Conservation (phyloP, 2,797 vertebrate genomes). For the Microchirus variegatus region DNA sequence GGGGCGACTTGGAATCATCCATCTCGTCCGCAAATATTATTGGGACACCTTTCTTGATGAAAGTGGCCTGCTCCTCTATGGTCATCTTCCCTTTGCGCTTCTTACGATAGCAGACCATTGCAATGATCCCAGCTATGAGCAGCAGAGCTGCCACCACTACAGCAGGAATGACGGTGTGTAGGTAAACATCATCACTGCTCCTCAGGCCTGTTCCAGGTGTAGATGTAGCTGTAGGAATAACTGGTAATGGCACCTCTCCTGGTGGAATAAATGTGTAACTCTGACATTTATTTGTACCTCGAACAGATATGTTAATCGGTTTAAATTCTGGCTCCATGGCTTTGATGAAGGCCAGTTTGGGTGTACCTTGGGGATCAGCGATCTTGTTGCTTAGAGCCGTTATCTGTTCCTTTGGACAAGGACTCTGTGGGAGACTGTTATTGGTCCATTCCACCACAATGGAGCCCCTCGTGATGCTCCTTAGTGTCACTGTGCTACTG, state of each 20-base stretch:
- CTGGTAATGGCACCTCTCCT: conserved; percentile 73
- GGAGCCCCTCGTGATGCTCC: conserved; percentile 90
- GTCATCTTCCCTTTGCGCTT: conserved; percentile 98
- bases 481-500: conserved; percentile 92
- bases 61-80: conserved; percentile 98
- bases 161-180: conserved; percentile 97
- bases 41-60: conserved; percentile 98
- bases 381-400: conserved; percentile 86
- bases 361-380: conserved; percentile 85
- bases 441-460: conserved; percentile 97
- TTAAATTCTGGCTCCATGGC: conserved; percentile 93
- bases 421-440: conserved; percentile 89
- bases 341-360: conserved; percentile 82
- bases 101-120: conserved; percentile 99
- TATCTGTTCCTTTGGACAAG: conserved; percentile 94
- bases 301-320: conserved; percentile 87
- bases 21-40: conserved; percentile 98
- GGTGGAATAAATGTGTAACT: conserved; percentile 89
- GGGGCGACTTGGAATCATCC: conserved; percentile 97
- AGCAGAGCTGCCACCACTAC: conserved; percentile 96
- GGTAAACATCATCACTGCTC: conserved; percentile 93
- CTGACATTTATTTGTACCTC: conserved; percentile 89
- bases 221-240: conserved; percentile 75
- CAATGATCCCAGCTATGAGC: conserved; percentile 94
- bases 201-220: conserved; percentile 87